These are phyloP conservation scores for Hormaphis cornu DNA, from an alignment of 1,140 invertebrate genomes.

Conservation along the genomic window DNA sequence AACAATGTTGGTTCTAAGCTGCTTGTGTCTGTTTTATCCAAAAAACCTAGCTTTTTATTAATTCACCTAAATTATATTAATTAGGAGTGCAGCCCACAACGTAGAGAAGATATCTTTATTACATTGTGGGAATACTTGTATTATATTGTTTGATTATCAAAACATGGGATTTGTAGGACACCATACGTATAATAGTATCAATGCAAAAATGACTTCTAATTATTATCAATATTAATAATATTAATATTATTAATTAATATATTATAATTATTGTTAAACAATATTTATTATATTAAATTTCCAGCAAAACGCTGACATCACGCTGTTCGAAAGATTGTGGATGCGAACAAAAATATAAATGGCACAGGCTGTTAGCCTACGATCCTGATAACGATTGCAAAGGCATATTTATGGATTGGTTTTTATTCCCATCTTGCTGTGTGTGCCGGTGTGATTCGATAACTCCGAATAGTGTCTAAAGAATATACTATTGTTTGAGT, in stretches of 20 bases:
- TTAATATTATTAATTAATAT: not conserved
- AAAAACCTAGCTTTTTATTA: too few relatives aligned
- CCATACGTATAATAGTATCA: too few relatives aligned
- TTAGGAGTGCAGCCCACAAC: too few relatives aligned
- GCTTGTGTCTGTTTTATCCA: too few relatives aligned
- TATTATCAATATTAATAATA: not conserved
- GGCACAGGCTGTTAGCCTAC: conserved; percentile 78
- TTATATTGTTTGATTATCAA: too few relatives aligned
- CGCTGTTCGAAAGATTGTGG: conserved; percentile 73
- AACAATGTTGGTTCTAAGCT: too few relatives aligned
- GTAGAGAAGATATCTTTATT: too few relatives aligned
- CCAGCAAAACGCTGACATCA: conserved; percentile 65
- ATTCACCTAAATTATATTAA: too few relatives aligned
- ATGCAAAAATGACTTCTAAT: too few relatives aligned
- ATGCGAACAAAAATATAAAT: conserved; percentile 82
- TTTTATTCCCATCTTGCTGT: conserved; percentile 86
- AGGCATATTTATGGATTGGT: conserved; percentile 94
- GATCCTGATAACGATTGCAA: conserved; percentile 88
- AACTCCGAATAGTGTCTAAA: not conserved
- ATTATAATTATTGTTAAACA: not conserved
- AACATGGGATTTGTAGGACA: too few relatives aligned
- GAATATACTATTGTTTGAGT: too few relatives aligned
- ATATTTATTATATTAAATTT: conserved; percentile 40
- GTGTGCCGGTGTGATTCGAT: conserved; percentile 69
- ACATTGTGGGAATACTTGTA: too few relatives aligned